phyloP scores from a whole-genome alignment of 2,888 invertebrate genomes.

The Philereme vetulata region DNA sequence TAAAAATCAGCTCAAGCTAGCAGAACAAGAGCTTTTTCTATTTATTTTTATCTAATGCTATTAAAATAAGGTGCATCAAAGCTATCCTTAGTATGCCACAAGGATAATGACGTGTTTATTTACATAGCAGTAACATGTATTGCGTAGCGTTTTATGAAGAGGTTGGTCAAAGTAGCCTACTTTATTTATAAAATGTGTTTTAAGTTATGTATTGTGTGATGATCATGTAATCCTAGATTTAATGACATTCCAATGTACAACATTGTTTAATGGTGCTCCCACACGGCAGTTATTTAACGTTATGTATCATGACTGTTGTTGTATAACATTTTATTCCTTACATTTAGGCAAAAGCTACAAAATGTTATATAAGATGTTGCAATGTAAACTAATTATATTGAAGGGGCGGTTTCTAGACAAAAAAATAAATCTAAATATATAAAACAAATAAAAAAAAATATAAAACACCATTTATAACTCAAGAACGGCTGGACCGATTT shows the following conservation, averaged over 20 bases:
- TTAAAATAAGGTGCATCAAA: neutral
- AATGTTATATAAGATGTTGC: too few relatives aligned
- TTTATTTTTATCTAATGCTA: conserved; percentile 1
- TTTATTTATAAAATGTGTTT: neutral
- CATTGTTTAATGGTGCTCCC: conserved; percentile 5
- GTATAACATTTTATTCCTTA: too few relatives aligned
- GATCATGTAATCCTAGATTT: conserved; percentile 17
- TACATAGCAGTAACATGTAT: neutral
- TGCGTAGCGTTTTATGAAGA: too few relatives aligned
- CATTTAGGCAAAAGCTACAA: too few relatives aligned
- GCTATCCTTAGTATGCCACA: neutral
- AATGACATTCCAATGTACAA: conserved; percentile 24
- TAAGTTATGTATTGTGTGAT: conserved; percentile 8
- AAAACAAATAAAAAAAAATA: too few relatives aligned
- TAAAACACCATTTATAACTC: too few relatives aligned
- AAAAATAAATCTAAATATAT: too few relatives aligned
- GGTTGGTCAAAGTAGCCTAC: neutral
- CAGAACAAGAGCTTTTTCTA: conserved; percentile 5
- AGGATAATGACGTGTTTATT: neutral
- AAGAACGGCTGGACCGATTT: too few relatives aligned
- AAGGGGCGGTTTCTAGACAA: too few relatives aligned
- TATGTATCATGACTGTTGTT: too few relatives aligned
- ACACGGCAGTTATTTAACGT: too few relatives aligned
- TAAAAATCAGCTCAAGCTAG: conserved; percentile 8
- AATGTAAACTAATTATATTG: too few relatives aligned